These are phyloP conservation scores for Nettapus auritus DNA, from an alignment of 2,113 vertebrate genomes.

Conservation along the genomic window DNA sequence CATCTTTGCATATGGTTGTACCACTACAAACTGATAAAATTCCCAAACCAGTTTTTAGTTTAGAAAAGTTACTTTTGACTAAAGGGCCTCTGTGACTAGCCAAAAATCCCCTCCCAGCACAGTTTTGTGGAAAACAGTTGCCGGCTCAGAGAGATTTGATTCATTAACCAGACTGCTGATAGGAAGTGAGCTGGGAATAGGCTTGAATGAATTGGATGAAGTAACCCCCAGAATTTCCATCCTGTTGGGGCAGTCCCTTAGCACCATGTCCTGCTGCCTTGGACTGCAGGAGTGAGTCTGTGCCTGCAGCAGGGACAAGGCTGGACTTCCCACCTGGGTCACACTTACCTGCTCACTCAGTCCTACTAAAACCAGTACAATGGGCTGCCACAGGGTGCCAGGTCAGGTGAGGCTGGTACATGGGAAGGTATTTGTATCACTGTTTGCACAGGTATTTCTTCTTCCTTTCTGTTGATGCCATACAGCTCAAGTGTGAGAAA, in stretches of 20 bases:
- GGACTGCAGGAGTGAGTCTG: background rate
- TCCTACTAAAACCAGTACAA: background rate
- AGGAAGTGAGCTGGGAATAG: background rate
- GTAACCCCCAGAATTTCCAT: background rate
- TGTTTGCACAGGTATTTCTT: background rate
- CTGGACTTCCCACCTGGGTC: background rate
- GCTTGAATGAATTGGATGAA: background rate
- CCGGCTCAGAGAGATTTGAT: conserved; percentile 21
- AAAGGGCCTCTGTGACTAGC: background rate
- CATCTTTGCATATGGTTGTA: background rate
- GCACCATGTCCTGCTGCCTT: background rate
- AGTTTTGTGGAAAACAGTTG: background rate
- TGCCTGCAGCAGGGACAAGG: background rate
- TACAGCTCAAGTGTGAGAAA: background rate
- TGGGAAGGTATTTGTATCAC: background rate
- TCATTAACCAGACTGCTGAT: conserved; percentile 18
- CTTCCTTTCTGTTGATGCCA: background rate
- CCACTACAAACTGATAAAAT: background rate
- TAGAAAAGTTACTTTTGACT: conserved; percentile 26
- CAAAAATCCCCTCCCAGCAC: conserved; percentile 24
- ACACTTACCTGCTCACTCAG: background rate
- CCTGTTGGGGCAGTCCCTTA: background rate
- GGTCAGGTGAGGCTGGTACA: background rate
- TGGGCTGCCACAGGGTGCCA: background rate
- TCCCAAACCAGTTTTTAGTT: background rate